Base-by-base conservation (phyloP, 2,797 vertebrate species). In the Phataginus tetradactyla region DNA sequence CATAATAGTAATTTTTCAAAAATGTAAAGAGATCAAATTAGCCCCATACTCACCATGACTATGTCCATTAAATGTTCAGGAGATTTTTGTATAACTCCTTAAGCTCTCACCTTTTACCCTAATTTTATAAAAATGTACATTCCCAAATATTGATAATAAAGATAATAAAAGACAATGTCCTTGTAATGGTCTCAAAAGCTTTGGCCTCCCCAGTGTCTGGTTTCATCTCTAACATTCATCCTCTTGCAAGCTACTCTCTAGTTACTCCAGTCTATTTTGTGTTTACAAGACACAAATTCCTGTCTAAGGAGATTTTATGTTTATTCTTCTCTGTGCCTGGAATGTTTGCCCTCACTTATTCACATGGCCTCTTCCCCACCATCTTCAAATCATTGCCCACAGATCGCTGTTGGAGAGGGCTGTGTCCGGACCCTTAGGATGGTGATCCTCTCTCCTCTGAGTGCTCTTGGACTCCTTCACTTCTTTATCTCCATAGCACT, bases 1-100 rank as follows among this genome's bases (percentile, higher is more conserved):
- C 18, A 9, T 34, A 83, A 92, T 3, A 84, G 27, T 71, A 91
- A 91, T 71, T 64, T 25, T 9, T 12, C 7, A n/a, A 90, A 86
- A 64, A 21, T 23, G 1, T 27, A 61, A 71, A 51, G 6, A 91
- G 23, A 39, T 84, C 23, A 84, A 42, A 34, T 53, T 61, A 68
- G 15, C 29, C 42, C 37, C 72, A 61, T 66, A 34, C 2, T 64
- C 34, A 74, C 29, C 5, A 4, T 55, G 29, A 78, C 13, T 29
- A 34, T 77, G 8, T 45, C 13, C 1, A 18, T 8, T 53, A 37
- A 72, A 42, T 49, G 12, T 45, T 80, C 23, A 88, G 20, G 9
- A 15, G 49, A 68, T 77, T 87, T 86, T 89, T 63, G 5, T 66
- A 37, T 57, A 78, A 68, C 59, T 27, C 39, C n/a, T 6, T 68